Base-by-base conservation (phyloP, 2,888 invertebrate genomes). In the Drosophila ezoana region DNA sequence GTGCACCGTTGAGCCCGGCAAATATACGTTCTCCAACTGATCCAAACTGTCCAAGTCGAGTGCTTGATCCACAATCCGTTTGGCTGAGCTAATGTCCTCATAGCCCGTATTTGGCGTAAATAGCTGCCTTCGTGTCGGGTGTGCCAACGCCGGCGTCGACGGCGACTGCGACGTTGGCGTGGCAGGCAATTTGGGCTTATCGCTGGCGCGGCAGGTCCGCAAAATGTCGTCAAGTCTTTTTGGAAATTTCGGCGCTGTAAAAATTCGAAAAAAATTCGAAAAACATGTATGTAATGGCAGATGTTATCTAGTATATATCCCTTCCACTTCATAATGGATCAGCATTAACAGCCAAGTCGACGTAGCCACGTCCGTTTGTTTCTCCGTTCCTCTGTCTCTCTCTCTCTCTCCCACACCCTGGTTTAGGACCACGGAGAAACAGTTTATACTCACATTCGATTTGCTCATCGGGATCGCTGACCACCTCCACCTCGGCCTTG, bases 61-160 rank as follows among this genome's bases (percentile, higher is more conserved):
- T 0, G 80, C 87, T 11, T 61, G 58, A 1, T 70, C 58, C n/a
- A 85, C 87, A 40, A 87, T 72, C 0, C 33, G 40, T 0, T 18
- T 71, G 0, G 85, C 87, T 9, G 56, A 53, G 0, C 8, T 9
- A 0, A 85, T 84, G 3, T 81, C 75, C 40, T 92, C 90, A 57
- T 86, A 87, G 3, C 90, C 90, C 9, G 87, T 78, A 33, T 82
- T 79, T 0, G 90, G 90, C 0, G 90, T 92, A 48, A 91, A 92
- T 2, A 92, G 70, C 70, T 90, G 87, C 1, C 92, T 89, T 20
- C 91, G 91, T 16, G 81, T 80, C 32, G 76, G 86, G 2, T 49
- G 54, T 6, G 45, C 14, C 3, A 49, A 6, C 1, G 23, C 6
- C 0, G 57, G 41, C 2, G 69, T 60, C 5, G 72, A 60, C 13